A percentile compares a stretch with the other conserved stretches of the same genome.
Conservation (phyloP, 2,797 vertebrate genomes). For the Hoplostethus atlanticus region DNA sequence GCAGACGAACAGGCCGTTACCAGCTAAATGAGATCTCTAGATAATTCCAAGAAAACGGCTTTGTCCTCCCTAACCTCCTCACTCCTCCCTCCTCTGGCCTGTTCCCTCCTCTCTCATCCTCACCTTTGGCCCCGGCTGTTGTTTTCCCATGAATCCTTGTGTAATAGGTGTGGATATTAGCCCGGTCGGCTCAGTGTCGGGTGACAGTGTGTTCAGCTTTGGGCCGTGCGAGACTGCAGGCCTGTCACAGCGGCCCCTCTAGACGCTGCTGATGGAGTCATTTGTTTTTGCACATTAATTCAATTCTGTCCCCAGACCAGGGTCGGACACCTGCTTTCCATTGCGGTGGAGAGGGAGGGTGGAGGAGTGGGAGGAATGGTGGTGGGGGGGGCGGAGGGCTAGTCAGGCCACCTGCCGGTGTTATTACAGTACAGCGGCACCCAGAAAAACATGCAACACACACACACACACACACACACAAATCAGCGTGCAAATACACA, state of each 20-base stretch:
- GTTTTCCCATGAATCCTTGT: slow-evolving; percentile 79
- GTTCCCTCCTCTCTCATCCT: slow-evolving; percentile 57
- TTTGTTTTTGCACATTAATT: slow-evolving; percentile 88
- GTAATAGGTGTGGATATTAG: slow-evolving; percentile 81
- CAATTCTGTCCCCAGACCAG: slow-evolving; percentile 85
- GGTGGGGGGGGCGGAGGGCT: slow-evolving; percentile 42
- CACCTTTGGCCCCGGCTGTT: slow-evolving; percentile 73
- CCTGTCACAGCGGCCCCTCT: slow-evolving; percentile 78
- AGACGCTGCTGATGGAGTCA: slow-evolving; percentile 85
- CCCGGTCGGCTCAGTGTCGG: slow-evolving; percentile 67
- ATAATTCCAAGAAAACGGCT: slow-evolving; percentile 56
- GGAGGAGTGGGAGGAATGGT: slow-evolving; percentile 40
- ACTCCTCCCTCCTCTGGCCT: slow-evolving; percentile 28
- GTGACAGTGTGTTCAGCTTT: slow-evolving; percentile 67
- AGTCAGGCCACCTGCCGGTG: slow-evolving; percentile 82
- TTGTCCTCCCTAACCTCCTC: slow-evolving; percentile 67
- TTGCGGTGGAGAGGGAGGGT: slow-evolving; percentile 68
- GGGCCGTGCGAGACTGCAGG: slow-evolving; percentile 64
- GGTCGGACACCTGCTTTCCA: slow-evolving; percentile 86
- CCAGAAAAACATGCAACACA: slow-evolving; percentile 43
- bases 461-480: slow-evolving; percentile 42
- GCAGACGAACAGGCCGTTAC: slow-evolving; percentile 59
- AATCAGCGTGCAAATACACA: not conserved
- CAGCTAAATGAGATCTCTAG: slow-evolving; percentile 62
- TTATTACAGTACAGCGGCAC: slow-evolving; percentile 80